Conservation (phyloP, 2,888 invertebrate species). For the Gisinianus flammeolus region DNA sequence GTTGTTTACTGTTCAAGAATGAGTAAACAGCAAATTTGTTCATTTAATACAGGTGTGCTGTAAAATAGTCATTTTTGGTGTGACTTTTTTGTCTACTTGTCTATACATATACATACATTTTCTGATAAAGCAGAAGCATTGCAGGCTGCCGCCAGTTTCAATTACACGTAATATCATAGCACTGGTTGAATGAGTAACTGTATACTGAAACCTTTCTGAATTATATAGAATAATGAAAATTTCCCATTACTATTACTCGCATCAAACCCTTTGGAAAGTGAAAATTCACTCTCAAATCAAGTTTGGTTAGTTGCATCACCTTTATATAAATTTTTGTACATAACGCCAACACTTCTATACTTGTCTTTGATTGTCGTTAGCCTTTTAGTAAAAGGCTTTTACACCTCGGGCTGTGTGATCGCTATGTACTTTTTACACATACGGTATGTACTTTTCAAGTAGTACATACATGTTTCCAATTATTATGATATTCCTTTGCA, state of each 20-base stretch:
- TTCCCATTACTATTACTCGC: constrained; percentile 26
- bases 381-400: no score
- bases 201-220: neutral
- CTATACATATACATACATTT: neutral
- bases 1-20: no score
- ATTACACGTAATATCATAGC: constrained; percentile 1
- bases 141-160: no score
- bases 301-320: constrained; percentile 43
- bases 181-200: constrained; percentile 9
- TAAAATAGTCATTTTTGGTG: neutral
- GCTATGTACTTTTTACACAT: no score
- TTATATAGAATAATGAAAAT: constrained; percentile 17
- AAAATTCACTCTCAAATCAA: constrained; percentile 43
- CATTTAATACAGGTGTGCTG: neutral
- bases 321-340: constrained; percentile 18
- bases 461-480: no score
- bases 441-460: no score
- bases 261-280: constrained; percentile 41
- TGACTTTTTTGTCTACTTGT: neutral
- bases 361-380: no score
- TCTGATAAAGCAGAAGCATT: no score
- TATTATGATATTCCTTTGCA: no score
- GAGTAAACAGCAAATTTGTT: no score
- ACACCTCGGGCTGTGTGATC: no score
- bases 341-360: neutral